Conservation (phyloP, 2,113 vertebrate genomes). For the Corynorhinus townsendii region DNA sequence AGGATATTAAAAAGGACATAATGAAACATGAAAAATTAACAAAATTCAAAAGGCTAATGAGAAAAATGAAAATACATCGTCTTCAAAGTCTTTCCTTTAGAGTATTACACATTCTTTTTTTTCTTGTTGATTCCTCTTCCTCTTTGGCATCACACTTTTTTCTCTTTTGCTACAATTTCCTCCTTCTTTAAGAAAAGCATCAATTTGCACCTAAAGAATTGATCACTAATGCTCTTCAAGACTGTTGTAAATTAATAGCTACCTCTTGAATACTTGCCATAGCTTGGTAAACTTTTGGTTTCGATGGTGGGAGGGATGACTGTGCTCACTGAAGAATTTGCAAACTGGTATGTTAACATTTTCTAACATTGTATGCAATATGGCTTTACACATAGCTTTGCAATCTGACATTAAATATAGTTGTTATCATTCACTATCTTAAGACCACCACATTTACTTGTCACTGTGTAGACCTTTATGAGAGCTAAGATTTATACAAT, state of each 20-base stretch:
- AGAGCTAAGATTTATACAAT: neutral
- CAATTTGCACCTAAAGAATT: neutral
- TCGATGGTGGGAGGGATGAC: neutral
- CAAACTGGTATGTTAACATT: neutral
- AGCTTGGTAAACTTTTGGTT: neutral
- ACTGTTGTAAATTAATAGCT: neutral
- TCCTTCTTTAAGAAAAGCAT: neutral
- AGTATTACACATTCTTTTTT: neutral
- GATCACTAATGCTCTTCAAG: neutral
- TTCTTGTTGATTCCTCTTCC: neutral
- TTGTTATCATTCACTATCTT: neutral
- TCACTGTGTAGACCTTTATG: too few species aligned
- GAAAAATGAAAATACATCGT: neutral
- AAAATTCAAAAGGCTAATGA: neutral
- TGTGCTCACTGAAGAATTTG: neutral
- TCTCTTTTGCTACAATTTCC: neutral
- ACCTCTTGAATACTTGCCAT: too few species aligned
- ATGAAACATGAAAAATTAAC: neutral
- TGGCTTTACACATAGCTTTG: neutral
- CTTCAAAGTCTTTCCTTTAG: neutral
- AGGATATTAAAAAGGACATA: neutral
- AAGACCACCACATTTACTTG: neutral
- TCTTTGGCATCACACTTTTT: neutral
- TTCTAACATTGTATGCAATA: neutral
- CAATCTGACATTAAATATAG: neutral